These are phyloP conservation scores for Tenthredo amoena DNA, from an alignment of 2,888 invertebrate genomes.

Conservation along the genomic window DNA sequence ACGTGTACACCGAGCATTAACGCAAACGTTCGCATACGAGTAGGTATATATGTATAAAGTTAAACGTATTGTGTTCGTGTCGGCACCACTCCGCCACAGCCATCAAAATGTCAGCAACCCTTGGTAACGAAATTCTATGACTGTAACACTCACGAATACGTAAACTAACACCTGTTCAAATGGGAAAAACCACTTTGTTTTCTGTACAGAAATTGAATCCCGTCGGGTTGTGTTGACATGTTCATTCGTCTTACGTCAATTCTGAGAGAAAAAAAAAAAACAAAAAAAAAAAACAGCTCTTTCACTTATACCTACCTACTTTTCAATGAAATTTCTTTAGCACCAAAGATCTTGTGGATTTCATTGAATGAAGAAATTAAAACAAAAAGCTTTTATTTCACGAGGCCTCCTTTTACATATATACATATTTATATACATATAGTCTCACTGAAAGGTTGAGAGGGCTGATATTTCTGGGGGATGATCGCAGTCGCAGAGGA, in stretches of 20 bases:
- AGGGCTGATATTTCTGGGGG: not conserved
- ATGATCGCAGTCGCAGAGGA: not conserved
- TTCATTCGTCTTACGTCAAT: not conserved
- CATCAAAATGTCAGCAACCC: slow-evolving; percentile 7
- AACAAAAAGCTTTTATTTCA: not conserved
- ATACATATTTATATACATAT: no score
- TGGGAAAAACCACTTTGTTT: not conserved
- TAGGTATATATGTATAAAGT: not conserved
- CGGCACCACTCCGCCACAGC: not conserved
- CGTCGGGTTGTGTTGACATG: not conserved
- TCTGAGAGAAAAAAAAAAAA: not conserved
- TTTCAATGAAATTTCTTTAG: not conserved
- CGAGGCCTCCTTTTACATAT: not conserved
- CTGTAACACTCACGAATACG: not conserved
- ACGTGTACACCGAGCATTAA: not conserved
- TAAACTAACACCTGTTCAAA: not conserved
- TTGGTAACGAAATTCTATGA: not conserved
- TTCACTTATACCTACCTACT: not conserved
- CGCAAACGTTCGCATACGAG: not conserved
- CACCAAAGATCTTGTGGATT: not conserved
- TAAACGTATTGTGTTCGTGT: not conserved
- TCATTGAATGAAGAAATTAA: not conserved
- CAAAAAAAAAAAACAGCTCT: not conserved
- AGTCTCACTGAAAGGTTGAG: not conserved
- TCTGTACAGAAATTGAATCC: not conserved